Percentiles rank a stretch among this genome's conserved stretches.
phyloP scores from a whole-genome alignment of 2,888 invertebrate species.

The Vesta saturnalis region DNA sequence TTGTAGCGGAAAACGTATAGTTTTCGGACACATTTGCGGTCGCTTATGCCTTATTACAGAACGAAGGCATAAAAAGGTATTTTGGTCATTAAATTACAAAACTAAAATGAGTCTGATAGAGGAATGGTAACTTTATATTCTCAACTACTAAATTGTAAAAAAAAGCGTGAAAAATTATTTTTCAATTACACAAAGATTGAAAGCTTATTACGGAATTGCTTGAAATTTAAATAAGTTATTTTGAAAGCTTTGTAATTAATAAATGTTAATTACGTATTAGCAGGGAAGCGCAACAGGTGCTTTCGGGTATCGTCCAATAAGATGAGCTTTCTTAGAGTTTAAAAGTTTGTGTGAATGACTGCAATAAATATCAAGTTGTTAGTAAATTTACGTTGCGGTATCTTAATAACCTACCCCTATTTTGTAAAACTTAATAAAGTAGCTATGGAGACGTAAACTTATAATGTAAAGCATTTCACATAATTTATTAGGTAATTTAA shows the following conservation, averaged over 20 bases:
- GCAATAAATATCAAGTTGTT: slow-evolving; percentile 3
- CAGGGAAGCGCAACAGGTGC: slow-evolving; percentile 10
- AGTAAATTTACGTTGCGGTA: slow-evolving; percentile 10
- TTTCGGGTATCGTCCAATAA: background rate
- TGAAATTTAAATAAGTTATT: background rate
- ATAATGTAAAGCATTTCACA: slow-evolving; percentile 15
- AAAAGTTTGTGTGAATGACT: background rate
- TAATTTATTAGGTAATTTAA: slow-evolving; percentile 30
- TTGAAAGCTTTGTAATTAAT: background rate
- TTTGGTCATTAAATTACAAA: too few relatives aligned
- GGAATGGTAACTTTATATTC: too few relatives aligned
- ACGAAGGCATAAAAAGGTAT: too few relatives aligned
- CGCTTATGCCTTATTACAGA: too few relatives aligned
- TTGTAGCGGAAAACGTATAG: too few relatives aligned
- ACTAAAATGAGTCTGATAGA: too few relatives aligned
- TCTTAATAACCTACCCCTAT: slow-evolving; percentile 8
- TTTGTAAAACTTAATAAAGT: slow-evolving; percentile 18
- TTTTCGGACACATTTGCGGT: too few relatives aligned
- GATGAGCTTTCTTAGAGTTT: background rate
- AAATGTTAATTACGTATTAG: background rate
- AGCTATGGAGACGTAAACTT: slow-evolving; percentile 9
- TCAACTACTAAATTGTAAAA: too few relatives aligned
- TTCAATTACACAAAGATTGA: too few relatives aligned
- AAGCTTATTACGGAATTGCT: background rate
- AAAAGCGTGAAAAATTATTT: too few relatives aligned